Evolutionary conservation across 2,113 vertebrate species (phyloP), one percentile per base, ranked within the genome.

Genomic region (Ictidomys tridecemlineatus): DNA sequence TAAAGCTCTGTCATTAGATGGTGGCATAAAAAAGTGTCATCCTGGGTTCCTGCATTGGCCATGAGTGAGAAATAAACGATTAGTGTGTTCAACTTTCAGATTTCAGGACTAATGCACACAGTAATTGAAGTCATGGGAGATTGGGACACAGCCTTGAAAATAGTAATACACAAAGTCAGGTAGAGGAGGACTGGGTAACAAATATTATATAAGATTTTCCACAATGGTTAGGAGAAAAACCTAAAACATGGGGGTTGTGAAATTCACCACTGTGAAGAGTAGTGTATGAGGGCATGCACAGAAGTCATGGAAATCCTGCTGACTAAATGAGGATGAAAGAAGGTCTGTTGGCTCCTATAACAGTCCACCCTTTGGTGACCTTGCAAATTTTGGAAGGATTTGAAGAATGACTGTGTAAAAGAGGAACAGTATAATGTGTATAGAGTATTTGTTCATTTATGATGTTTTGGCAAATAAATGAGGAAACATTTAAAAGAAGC

Each of bases 391-490:
- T 42, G 28, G 10, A 80, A 76, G 22, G 22, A 67, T 91, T 56
- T 78, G 63, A 58, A 80, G 30, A 85, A 89, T 20, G 32, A 69
- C 63, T 63, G 4, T 37, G 42, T 32, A 73, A 28, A 28, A 16
- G 2, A 78, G 12, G 56, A 90, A 45, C 48, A 85, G 69, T 14
- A 56, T 61, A 90, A 84, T 12, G 2, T n/a, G 34, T 13, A 34
- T 22, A 61, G 61, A 28, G 26, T 74, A 42, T 67, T 85, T 58
- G 12, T 72, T 85, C 51, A 67, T 56, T 92, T 72, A 12, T 85
- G 80, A 34, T 53, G 9, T 78, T 86, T 17, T 2, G 51, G 56
- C 20, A 92, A 96, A 86, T 86, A 92, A 94, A 73, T 39, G 34
- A 94, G 17, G 48, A 20, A 63, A 73, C 56, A 82, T 5, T 86